Conservation (phyloP, 2,888 invertebrate genomes). For the Polymixis flavicincta region DNA sequence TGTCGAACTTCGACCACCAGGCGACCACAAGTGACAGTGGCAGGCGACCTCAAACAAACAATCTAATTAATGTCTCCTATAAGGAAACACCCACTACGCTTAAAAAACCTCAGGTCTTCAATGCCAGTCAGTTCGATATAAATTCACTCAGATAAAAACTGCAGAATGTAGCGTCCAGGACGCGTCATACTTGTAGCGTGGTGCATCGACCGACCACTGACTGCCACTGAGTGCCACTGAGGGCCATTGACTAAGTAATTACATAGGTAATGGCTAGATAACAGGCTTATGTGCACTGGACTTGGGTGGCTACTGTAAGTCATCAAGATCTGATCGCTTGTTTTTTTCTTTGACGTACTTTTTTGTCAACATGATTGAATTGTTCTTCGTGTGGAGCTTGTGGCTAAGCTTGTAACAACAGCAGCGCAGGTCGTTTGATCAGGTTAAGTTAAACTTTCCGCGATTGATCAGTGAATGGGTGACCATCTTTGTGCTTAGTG, state of each 20-base stretch:
- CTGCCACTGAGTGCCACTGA: slow-evolving; percentile 19
- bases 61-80: neutral
- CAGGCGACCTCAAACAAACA: too few species aligned
- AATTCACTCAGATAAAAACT: slow-evolving; percentile 47
- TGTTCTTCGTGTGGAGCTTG: neutral
- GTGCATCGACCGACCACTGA: slow-evolving; percentile 55
- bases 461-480: neutral
- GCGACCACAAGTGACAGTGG: too few species aligned
- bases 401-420: too few species aligned
- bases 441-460: too few species aligned
- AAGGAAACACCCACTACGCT: slow-evolving; percentile 27
- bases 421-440: too few species aligned
- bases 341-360: neutral
- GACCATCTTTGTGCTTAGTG: neutral
- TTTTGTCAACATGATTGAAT: neutral
- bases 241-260: slow-evolving; percentile 45
- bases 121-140: slow-evolving; percentile 34
- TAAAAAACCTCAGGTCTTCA: slow-evolving; percentile 26
- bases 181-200: slow-evolving; percentile 27
- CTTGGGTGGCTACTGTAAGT: neutral
- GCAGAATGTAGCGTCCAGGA: slow-evolving; percentile 47
- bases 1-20: too few species aligned
- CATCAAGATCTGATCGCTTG: neutral
- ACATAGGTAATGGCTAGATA: slow-evolving; percentile 49
- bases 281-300: slow-evolving; percentile 47